These are phyloP conservation scores for Oncorhynchus kisutch DNA, from an alignment of 2,113 vertebrate species.

Conservation along the genomic window DNA sequence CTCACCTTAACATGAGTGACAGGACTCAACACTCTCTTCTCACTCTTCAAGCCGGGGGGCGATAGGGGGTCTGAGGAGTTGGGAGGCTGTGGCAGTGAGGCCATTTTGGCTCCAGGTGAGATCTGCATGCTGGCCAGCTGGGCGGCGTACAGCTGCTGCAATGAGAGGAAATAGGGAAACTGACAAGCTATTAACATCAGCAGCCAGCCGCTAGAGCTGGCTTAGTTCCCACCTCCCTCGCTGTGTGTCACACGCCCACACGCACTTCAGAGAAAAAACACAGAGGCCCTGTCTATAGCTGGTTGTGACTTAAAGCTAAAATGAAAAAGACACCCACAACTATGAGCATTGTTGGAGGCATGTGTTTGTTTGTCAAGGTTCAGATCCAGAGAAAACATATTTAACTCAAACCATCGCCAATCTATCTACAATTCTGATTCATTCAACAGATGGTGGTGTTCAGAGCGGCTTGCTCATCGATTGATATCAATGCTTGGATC, in stretches of 20 bases:
- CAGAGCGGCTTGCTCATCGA: slow-evolving; percentile 25
- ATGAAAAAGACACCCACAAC: too few relatives aligned
- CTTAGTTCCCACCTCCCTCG: slow-evolving; percentile 20
- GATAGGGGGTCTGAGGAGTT: slow-evolving; percentile 86
- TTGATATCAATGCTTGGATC: slow-evolving; percentile 27
- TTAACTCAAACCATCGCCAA: slow-evolving; percentile 28
- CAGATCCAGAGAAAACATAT: slow-evolving; percentile 24
- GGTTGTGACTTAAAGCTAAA: too few relatives aligned
- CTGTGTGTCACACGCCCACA: background rate
- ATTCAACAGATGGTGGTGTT: slow-evolving; percentile 43
- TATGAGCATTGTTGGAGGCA: too few relatives aligned
- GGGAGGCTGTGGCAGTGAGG: slow-evolving; percentile 85
- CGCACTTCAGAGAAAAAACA: background rate
- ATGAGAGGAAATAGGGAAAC: slow-evolving; percentile 47
- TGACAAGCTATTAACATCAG: slow-evolving; percentile 46
- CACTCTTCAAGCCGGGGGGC: slow-evolving; percentile 87
- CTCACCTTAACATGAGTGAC: slow-evolving; percentile 86
- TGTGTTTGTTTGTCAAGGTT: too few relatives aligned
- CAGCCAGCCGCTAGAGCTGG: slow-evolving; percentile 46
- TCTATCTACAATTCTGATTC: slow-evolving; percentile 37
- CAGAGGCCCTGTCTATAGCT: too few relatives aligned
- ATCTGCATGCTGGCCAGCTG: slow-evolving; percentile 97
- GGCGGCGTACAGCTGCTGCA: slow-evolving; percentile 93
- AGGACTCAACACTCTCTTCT: slow-evolving; percentile 90
- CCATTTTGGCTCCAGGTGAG: slow-evolving; percentile 93